A percentile compares a stretch with the other conserved stretches of the same genome.
These are phyloP conservation scores for Pseudomugil gertrudae DNA, from an alignment of 2,797 vertebrate genomes.

Conservation along the genomic window DNA sequence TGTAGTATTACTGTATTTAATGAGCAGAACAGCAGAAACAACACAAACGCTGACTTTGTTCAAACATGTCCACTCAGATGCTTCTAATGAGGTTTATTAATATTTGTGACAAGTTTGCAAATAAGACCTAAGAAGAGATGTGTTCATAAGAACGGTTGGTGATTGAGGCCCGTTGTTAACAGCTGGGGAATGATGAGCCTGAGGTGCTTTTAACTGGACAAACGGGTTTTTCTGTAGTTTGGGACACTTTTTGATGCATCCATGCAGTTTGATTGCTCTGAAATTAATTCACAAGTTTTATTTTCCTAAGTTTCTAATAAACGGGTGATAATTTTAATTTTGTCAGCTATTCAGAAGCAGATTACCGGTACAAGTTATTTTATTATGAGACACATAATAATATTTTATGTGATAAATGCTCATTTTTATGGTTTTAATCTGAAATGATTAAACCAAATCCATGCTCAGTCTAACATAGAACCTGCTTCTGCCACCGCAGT, in stretches of 20 bases:
- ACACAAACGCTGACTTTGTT: too few relatives aligned
- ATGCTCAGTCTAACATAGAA: conserved; percentile 24
- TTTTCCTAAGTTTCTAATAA: not conserved
- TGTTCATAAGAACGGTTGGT: not conserved
- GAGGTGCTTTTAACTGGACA: conserved; percentile 30
- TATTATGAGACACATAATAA: not conserved
- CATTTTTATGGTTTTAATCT: not conserved
- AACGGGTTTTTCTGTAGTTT: conserved; percentile 4
- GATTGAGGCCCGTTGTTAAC: conserved; percentile 8
- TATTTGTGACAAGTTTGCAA: too few relatives aligned
- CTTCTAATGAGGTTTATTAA: too few relatives aligned
- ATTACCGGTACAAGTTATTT: not conserved
- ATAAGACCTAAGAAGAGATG: too few relatives aligned
- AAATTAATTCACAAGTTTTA: not conserved
- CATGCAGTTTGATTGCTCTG: not conserved
- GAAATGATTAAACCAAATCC: not conserved
- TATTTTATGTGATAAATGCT: not conserved
- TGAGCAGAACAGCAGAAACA: too few relatives aligned
- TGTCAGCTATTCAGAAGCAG: not conserved
- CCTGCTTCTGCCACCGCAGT: conserved; percentile 67
- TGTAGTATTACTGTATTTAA: too few relatives aligned
- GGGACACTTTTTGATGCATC: too few relatives aligned
- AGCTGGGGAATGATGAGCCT: conserved; percentile 17
- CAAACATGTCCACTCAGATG: too few relatives aligned
- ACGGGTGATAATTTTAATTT: not conserved